These are phyloP conservation scores for Cerastoderma edule DNA, from an alignment of 2,888 invertebrate genomes.

Conservation along the genomic window DNA sequence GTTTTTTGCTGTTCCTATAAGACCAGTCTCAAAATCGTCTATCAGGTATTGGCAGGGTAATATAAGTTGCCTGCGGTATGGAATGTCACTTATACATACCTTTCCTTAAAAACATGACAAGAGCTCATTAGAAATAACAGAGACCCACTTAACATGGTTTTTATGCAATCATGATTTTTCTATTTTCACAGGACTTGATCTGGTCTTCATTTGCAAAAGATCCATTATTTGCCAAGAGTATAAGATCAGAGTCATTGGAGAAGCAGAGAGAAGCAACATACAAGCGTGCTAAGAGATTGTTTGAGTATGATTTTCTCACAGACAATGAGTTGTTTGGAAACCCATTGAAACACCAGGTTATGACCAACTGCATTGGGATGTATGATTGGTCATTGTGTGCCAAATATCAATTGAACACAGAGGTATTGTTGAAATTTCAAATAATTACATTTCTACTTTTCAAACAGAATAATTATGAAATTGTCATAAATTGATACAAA, in stretches of 20 bases:
- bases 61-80: too few species aligned
- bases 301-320: constrained; percentile 87
- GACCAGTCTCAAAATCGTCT: too few species aligned
- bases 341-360: constrained; percentile 80
- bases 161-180: not conserved
- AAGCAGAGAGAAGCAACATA: constrained; percentile 86
- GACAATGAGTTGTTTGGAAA: constrained; percentile 85
- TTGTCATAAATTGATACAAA: too few species aligned
- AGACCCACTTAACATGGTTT: too few species aligned
- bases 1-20: too few species aligned
- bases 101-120: too few species aligned
- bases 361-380: constrained; percentile 80
- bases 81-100: too few species aligned
- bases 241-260: constrained; percentile 87
- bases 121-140: too few species aligned
- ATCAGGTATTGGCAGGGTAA: too few species aligned
- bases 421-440: constrained; percentile 66
- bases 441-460: too few species aligned
- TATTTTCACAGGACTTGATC: constrained; percentile 88
- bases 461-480: too few species aligned
- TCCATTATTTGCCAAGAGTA: constrained; percentile 89
- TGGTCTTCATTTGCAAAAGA: constrained; percentile 92
- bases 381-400: constrained; percentile 83
- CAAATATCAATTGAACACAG: constrained; percentile 78
- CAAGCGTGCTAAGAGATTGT: constrained; percentile 86